phyloP scores from a whole-genome alignment of 2,797 vertebrate species.

The Sebastes matsubarae region DNA sequence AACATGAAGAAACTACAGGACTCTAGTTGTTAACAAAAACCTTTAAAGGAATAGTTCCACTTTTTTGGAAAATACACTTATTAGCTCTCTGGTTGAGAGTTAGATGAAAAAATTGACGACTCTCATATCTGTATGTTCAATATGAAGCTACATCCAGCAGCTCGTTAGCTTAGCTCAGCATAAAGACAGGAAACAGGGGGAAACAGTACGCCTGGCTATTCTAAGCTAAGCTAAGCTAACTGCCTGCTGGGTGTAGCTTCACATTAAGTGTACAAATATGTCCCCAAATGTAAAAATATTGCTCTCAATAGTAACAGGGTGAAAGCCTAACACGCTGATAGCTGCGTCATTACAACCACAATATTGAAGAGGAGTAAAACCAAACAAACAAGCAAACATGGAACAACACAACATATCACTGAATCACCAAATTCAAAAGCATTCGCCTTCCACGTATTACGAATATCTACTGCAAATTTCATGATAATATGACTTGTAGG shows the following conservation, averaged over 20 bases:
- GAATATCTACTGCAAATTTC: background rate
- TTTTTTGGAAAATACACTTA: background rate
- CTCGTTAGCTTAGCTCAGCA: background rate
- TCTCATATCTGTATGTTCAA: background rate
- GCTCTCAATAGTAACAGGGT: background rate
- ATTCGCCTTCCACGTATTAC: background rate
- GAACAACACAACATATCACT: too few species aligned
- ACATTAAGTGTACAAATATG: background rate
- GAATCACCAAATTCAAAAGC: background rate
- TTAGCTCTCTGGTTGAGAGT: too few species aligned
- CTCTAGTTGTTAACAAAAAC: too few species aligned
- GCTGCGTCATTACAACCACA: background rate
- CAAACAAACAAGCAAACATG: background rate
- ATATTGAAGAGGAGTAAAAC: background rate
- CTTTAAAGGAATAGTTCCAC: background rate
- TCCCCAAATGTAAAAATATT: background rate
- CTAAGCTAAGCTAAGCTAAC: background rate
- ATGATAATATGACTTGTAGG: background rate
- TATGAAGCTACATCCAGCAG: background rate
- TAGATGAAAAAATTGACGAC: too few species aligned
- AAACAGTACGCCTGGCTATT: background rate
- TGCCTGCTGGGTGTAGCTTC: background rate
- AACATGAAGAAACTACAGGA: background rate
- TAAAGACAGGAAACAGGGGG: background rate
- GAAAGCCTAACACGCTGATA: background rate